Evolutionary conservation across 2,797 vertebrate genomes (phyloP), one percentile per base, ranked within the genome.

Genomic region (Anolis apletophallus): DNA sequence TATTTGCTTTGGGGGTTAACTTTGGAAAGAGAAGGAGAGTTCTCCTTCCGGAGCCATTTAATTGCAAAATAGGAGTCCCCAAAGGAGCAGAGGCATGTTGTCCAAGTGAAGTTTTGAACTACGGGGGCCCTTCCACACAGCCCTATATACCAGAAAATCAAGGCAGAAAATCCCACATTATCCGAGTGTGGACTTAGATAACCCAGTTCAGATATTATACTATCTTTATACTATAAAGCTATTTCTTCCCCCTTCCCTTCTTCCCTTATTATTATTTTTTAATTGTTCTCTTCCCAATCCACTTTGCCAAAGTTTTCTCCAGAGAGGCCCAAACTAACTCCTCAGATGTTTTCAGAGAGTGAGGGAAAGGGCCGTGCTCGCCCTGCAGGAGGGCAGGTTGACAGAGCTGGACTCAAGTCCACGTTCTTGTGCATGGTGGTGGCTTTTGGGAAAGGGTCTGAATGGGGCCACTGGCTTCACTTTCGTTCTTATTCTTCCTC

Each of bases 71-170:
- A 40, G 23, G 7, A 4, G 17, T 9, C 23, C 5, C 6, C 12
- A 36, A 19, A 52, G 26, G 36, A 5, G 13, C 7, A 29, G 21
- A 36, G 16, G 23, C 14, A 8, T 34, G 21, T 9, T 90, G 95
- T 96, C 94, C 94, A 95, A 87, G 91, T 92, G 91, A 84, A 91
- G 92, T 93, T 94, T 95, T 95, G 94, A 95, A 92, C 84, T 88
- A 64, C 91, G 90, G 91, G 92, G 40, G 40, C 40, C 40, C 40
- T 40, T 40, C 40, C 40, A 2, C 40, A 40, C 40, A 40, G 40
- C 40, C 40, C 40, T 40, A 40, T 40, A 40, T 40, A 2, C 5
- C 40, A 40, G 40, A 40, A 40, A 2, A 40, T 40, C 40, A 40
- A 40, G 40, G 40, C 40, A 40, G 5, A 40, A 40, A 40, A 40